Evolutionary conservation across 1,140 invertebrate species (phyloP).

Genomic region (Battus philenor): DNA sequence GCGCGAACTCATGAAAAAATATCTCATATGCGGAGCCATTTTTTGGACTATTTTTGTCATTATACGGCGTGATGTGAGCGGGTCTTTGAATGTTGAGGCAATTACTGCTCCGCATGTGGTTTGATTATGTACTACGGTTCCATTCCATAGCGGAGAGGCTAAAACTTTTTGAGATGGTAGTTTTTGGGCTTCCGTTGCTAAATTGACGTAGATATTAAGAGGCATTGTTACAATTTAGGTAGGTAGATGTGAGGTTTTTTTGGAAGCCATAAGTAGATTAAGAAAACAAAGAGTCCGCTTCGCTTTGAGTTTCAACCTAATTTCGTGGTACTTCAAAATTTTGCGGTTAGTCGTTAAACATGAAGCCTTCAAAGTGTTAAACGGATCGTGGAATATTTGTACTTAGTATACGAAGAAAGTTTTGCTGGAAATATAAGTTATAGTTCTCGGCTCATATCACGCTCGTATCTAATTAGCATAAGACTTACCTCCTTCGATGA

Average conservation of each 20-base stretch:
- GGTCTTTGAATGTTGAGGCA: slow-evolving; percentile 72
- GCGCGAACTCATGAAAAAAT: slow-evolving; percentile 70
- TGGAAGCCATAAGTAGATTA: slow-evolving; percentile 25
- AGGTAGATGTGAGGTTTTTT: slow-evolving; percentile 21
- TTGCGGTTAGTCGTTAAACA: slow-evolving; percentile 15
- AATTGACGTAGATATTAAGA: slow-evolving; percentile 64
- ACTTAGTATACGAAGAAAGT: slow-evolving; percentile 15
- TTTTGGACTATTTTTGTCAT: slow-evolving; percentile 76
- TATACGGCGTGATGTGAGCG: slow-evolving; percentile 73
- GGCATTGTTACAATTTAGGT: slow-evolving; percentile 57
- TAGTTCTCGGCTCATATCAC: slow-evolving; percentile 2
- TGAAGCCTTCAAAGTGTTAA: slow-evolving; percentile 12
- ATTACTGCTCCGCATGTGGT: slow-evolving; percentile 74
- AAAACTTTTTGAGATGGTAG: slow-evolving; percentile 54
- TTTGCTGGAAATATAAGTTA: slow-evolving; percentile 14
- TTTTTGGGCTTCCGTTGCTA: slow-evolving; percentile 71
- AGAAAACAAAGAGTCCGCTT: slow-evolving; percentile 20
- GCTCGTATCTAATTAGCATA: slow-evolving; percentile 44
- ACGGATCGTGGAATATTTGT: slow-evolving; percentile 1
- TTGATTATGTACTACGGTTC: slow-evolving; percentile 70
- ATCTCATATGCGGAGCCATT: slow-evolving; percentile 72
- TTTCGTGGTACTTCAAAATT: slow-evolving; percentile 11
- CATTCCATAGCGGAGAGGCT: slow-evolving; percentile 66
- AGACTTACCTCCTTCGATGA: slow-evolving; percentile 46
- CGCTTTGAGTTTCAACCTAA: slow-evolving; percentile 15